Evolutionary conservation across 2,113 vertebrate genomes (phyloP), one percentile per base, ranked within the genome.

Genomic region (Phalacrocorax carbo): DNA sequence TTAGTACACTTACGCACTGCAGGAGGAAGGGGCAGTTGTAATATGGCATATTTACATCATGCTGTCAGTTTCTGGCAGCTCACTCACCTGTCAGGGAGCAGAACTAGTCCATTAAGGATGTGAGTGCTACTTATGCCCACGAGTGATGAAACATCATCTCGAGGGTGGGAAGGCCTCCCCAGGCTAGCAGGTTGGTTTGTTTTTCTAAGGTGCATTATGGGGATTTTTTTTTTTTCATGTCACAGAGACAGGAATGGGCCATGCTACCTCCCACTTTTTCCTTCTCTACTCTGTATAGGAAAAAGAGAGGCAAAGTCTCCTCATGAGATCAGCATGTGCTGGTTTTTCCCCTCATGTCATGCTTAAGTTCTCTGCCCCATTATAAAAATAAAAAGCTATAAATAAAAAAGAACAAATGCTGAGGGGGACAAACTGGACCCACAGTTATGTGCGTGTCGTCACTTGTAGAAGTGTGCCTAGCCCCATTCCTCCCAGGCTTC

Each of bases 301-400:
- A 88, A 94, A 88, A 76, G 69, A 93, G 82, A 82, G 62, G 69
- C 86, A 0, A 88, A 91, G 86, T 49, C 81, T 82, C 46, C 96
- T 61, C 23, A 14, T 72, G 93, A 93, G 95, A 72, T 89, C 81
- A 91, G 91, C 66, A 23, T 95, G 93, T 94, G 95, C 89, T 96
- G 85, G 34, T 93, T 97, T 96, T 96, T 88, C 92, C 93, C 81
- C 61, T 95, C 62, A 0, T 96, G 93, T 89, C 94, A 93, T 2
- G 25, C 73, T 85, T 44, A 13, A 79, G 58, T 93, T 93, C 96
- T 94, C 81, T 95, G 86, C 89, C 46, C 61, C 91, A 79, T 94
- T 84, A 94, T 88, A 97, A 95, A 97, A 97, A 97, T 97, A 97
- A 97, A 95, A 94, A 62, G 91, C 96, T 97, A 97, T 97, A 97